Percentiles rank a stretch among this genome's conserved stretches.
Evolutionary conservation across 2,113 vertebrate species (phyloP).

Genomic region (Epinephelus moara): DNA sequence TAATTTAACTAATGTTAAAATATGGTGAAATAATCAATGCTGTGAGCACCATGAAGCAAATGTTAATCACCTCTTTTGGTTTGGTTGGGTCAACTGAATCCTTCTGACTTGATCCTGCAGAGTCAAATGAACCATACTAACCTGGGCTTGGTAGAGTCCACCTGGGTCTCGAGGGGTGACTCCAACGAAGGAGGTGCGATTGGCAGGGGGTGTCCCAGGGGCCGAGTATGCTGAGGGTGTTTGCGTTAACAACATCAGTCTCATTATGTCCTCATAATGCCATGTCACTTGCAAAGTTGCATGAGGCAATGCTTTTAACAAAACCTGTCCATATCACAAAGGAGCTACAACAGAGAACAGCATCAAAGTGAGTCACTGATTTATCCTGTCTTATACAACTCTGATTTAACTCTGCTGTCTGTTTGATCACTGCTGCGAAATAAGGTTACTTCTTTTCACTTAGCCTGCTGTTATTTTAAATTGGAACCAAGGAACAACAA

Average conservation of each 20-base stretch:
- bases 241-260: conserved; percentile 49
- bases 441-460: neutral
- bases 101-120: neutral
- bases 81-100: neutral
- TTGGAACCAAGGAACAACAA: neutral
- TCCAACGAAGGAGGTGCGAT: conserved; percentile 96
- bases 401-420: no score
- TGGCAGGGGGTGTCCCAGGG: conserved; percentile 94
- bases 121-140: conserved; percentile 61
- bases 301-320: conserved; percentile 15
- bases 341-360: conserved; percentile 10
- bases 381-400: neutral
- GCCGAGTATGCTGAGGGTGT: conserved; percentile 91
- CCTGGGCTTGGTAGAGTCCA: conserved; percentile 97
- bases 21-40: neutral
- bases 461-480: no score
- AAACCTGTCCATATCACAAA: conserved; percentile 2
- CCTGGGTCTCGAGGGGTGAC: conserved; percentile 94
- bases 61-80: neutral
- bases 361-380: no score
- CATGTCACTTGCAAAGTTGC: conserved; percentile 8
- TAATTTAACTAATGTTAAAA: neutral
- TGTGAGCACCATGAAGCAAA: neutral
- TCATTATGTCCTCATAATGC: conserved; percentile 10
- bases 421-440: neutral